phyloP scores from a whole-genome alignment of 1,140 invertebrate genomes.

The Megalopta genalis region DNA sequence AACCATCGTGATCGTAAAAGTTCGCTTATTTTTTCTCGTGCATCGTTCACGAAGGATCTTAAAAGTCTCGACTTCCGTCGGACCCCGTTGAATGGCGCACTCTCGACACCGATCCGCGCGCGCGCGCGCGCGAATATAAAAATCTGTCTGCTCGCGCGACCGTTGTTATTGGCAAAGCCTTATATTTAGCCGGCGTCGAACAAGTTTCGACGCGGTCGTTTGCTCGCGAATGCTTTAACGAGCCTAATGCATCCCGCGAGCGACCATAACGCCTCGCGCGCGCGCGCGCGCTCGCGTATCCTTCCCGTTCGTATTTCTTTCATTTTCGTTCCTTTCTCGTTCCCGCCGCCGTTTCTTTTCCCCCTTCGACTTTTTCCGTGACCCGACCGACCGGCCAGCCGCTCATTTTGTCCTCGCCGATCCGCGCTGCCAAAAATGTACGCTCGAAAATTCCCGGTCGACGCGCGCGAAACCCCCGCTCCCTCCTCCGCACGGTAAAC shows the following conservation, averaged over 20 bases:
- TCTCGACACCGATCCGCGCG: not conserved
- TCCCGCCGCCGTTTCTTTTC: too few relatives aligned
- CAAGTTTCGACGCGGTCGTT: not conserved
- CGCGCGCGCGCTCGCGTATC: not conserved
- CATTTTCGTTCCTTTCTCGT: not conserved
- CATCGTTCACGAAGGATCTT: not conserved
- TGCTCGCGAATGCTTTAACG: conserved; percentile 2
- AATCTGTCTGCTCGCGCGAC: not conserved
- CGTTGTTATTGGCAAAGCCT: conserved; percentile 2
- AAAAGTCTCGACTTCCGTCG: not conserved
- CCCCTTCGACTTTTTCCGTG: too few relatives aligned
- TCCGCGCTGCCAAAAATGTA: conserved; percentile 34
- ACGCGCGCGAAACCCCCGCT: not conserved
- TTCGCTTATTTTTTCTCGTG: not conserved
- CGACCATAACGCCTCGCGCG: not conserved
- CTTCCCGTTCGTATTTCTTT: not conserved
- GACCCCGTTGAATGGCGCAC: not conserved
- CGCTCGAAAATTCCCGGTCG: not conserved
- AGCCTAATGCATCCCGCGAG: not conserved
- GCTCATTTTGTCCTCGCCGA: conserved; percentile 5
- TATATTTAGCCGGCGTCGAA: conserved; percentile 30
- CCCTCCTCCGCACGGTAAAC: conserved; percentile 30
- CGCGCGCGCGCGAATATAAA: too few relatives aligned
- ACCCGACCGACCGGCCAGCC: not conserved
- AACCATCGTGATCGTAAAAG: not conserved